phyloP scores from a whole-genome alignment of 1,140 invertebrate genomes.

The Frieseomelitta varia region DNA sequence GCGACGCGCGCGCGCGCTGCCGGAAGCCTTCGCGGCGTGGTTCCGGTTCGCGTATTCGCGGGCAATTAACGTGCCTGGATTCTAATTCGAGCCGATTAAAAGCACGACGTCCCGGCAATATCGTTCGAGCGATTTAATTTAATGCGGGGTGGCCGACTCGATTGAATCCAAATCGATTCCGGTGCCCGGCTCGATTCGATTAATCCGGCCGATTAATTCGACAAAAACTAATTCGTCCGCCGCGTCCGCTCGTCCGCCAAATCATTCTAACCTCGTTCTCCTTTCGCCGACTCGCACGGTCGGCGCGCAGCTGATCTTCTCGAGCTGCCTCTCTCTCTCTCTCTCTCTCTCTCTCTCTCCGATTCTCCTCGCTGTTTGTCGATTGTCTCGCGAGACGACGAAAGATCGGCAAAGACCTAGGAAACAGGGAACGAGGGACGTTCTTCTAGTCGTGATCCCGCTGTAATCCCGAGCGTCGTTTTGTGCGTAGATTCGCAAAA shows the following conservation, averaged over 20 bases:
- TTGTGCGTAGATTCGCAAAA: constrained; percentile 53
- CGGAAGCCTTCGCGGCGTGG: constrained; percentile 12
- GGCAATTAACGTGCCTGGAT: constrained; percentile 58
- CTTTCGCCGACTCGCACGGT: background rate
- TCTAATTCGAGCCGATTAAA: constrained; percentile 69
- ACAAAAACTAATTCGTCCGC: constrained; percentile 76
- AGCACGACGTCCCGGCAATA: constrained; percentile 58
- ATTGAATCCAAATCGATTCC: constrained; percentile 76
- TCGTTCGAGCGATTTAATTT: constrained; percentile 74
- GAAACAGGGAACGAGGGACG: background rate
- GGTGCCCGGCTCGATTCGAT: constrained; percentile 72
- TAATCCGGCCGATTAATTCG: constrained; percentile 77
- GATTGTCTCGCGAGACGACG: too few species aligned
- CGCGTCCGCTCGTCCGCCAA: constrained; percentile 57
- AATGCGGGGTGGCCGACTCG: constrained; percentile 66
- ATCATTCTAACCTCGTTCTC: constrained; percentile 68
- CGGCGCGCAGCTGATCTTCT: too few species aligned
- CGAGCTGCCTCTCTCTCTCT: too few species aligned
- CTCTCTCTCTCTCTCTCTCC: too few species aligned
- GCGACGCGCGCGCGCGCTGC: constrained; percentile 6
- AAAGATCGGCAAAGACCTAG: too few species aligned
- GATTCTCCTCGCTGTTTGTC: too few species aligned
- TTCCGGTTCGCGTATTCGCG: constrained; percentile 39
- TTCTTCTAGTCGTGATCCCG: too few species aligned
- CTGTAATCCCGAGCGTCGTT: constrained; percentile 36